Conservation (phyloP, 2,888 invertebrate genomes). For the Cylloceria caligata region DNA sequence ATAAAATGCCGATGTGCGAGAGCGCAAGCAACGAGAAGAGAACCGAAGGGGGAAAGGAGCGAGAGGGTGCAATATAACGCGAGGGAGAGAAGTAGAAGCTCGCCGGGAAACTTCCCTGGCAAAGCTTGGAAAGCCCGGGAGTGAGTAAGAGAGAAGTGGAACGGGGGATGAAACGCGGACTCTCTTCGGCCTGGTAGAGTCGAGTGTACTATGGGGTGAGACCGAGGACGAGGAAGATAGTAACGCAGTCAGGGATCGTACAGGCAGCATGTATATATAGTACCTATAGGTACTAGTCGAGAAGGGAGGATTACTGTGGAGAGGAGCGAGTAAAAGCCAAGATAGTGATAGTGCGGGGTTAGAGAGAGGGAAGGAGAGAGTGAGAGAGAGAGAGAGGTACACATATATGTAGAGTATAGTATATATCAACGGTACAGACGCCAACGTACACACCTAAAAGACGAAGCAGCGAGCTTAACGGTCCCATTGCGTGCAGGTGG, state of each 20-base stretch:
- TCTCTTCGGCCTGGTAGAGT: slow-evolving; percentile 68
- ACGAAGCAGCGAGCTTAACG: slow-evolving; percentile 71
- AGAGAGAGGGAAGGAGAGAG: slow-evolving; percentile 14
- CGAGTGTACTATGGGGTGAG: slow-evolving; percentile 55
- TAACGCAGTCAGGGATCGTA: slow-evolving; percentile 34
- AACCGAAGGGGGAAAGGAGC: slow-evolving; percentile 32
- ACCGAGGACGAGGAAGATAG: slow-evolving; percentile 69
- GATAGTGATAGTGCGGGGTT: slow-evolving; percentile 1
- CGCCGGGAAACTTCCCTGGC: slow-evolving; percentile 54
- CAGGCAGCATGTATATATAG: slow-evolving; percentile 14
- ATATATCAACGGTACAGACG: background rate
- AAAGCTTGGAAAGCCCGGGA: slow-evolving; percentile 57
- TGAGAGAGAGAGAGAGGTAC: background rate
- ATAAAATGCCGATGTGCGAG: slow-evolving; percentile 71
- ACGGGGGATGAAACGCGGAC: slow-evolving; percentile 61
- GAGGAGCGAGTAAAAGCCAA: slow-evolving; percentile 35
- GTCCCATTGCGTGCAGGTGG: slow-evolving; percentile 77
- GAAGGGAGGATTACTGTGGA: slow-evolving; percentile 57
- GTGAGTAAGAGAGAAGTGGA: slow-evolving; percentile 26
- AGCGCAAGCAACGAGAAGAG: slow-evolving; percentile 31
- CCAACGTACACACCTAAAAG: slow-evolving; percentile 18
- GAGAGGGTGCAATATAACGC: slow-evolving; percentile 50
- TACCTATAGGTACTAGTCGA: slow-evolving; percentile 27
- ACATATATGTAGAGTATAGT: slow-evolving; percentile 10
- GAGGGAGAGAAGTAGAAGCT: slow-evolving; percentile 53